Percentiles rank a stretch among this genome's conserved stretches.
Evolutionary conservation across 2,797 vertebrate species (phyloP).

Genomic region (Pristis pectinata): DNA sequence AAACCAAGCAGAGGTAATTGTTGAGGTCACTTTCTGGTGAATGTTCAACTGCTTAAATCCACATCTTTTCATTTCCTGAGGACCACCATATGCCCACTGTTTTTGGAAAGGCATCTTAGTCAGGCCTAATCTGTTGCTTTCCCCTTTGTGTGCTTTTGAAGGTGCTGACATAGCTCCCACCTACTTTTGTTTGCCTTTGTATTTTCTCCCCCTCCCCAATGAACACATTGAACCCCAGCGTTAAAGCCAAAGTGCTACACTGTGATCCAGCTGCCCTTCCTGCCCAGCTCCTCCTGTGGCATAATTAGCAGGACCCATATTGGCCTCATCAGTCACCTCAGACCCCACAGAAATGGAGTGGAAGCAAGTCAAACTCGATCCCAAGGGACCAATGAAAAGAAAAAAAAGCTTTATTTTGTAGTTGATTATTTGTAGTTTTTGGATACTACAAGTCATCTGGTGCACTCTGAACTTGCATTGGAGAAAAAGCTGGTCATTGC

Average conservation of each 20-base stretch:
- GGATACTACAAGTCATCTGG: not conserved
- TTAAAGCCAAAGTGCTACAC: too few species aligned
- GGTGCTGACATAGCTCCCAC: not conserved
- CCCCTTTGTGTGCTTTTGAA: not conserved
- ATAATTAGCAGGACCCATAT: too few species aligned
- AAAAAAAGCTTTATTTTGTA: not conserved
- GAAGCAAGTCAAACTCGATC: too few species aligned
- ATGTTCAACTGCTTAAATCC: not conserved
- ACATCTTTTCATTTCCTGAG: not conserved
- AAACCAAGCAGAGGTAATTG: not conserved
- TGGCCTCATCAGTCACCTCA: too few species aligned
- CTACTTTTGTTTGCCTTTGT: not conserved
- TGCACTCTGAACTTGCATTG: not conserved
- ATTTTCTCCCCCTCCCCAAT: not conserved
- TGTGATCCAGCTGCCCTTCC: too few species aligned
- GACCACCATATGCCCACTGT: not conserved
- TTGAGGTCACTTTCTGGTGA: not conserved
- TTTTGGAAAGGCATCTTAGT: not conserved
- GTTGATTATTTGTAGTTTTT: not conserved
- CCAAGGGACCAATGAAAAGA: too few species aligned
- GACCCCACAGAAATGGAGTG: too few species aligned
- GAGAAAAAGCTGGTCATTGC: not conserved
- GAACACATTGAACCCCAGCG: too few species aligned
- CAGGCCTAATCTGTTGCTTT: not conserved
- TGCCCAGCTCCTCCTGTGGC: too few species aligned